Base-by-base conservation (phyloP, 1,140 invertebrate species). In the Drosophila takahashii region DNA sequence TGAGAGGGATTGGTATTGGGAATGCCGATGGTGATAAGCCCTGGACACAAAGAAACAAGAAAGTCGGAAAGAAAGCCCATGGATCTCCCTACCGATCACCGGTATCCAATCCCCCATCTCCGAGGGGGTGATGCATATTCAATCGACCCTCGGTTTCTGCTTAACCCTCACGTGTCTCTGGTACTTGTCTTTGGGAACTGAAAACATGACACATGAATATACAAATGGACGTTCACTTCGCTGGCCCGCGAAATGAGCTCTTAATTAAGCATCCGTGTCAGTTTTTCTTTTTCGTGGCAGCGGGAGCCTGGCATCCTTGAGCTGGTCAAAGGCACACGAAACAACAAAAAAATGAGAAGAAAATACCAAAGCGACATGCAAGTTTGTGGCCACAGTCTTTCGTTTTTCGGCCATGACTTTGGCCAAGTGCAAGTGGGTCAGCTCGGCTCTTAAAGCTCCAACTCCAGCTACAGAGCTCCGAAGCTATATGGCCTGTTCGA, bases 181-280 rank as follows among this genome's bases (percentile, higher is more conserved):
- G 50, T 60, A 75, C 78, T 78, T 66, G 44, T 50, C 65, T 62
- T 51, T 71, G 65, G 61, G 66, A 52, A 57, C 72, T 45, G 48
- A 13, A 16, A 53, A 67, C 72, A 59, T 76, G 73, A 67, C 60
- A 76, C 48, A 58, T 66, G 61, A 51, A 77, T 59, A 50, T 59
- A 39, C 29, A 58, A 78, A 61, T 77, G 74, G 57, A 87, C 78
- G 59, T 70, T 67, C 72, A 75, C 72, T 75, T 75, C 36, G 22
- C 22, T 65, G 57, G 41, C 47, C 72, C 34, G 54, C 67, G 48
- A 76, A 79, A 86, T 86, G 77, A 86, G 81, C 83, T 87, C 83
- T 86, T 86, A 86, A 86, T 86, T 86, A 86, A 86, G 83, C 70
- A 87, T 73, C 83, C 67, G 75, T 73, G 79, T 86, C 79, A 87